Base-by-base conservation (phyloP, 2,888 invertebrate genomes). In the Stegana nigrithorax region DNA sequence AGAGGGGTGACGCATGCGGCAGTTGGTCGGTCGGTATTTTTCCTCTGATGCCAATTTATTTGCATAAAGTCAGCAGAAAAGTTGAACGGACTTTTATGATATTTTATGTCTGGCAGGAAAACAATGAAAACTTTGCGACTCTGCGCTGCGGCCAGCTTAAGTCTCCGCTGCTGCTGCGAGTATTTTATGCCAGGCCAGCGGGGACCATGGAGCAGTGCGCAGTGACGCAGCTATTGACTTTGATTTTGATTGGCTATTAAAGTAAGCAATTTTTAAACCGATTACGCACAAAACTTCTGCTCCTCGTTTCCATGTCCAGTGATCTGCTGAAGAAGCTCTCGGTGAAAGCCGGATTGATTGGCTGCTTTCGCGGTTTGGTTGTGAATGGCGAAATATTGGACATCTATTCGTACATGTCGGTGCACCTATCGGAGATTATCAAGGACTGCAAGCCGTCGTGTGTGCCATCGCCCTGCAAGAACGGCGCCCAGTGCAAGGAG, bases 391-490 rank as follows among this genome's bases (percentile, higher is more conserved):
- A 94, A 87, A 92, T 95, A 67, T 87, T 96, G 44, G 95, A 96
- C 80, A 93, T 97, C 69, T 94, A 95, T 86, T 94, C 93, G 71
- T 95, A 95, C 84, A 95, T 94, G 93, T 94, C 94, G 42, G 95
- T 95, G 27, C 95, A 95, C 86, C 86, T 95, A 59, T 94, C 93
- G 55, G 96, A 95, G 85, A 96, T 97, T 67, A 94, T 95, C 65
- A 93, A 93, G 83, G 95, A 96, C 82, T 97, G 97, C 82, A 94
- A 94, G 81, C 96, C 96, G 0, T 95, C 95, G 0, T 97, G 97
- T 85, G 94, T 95, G 69, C 95, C 96, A 0, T 95, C 95, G 82
- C 96, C 96, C 7, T 97, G 97, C 83, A 91, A 93, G 84, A 96
- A 97, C 83, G 94, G 92, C 50, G 97, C 95, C 0, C 90, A 90